Evolutionary conservation across 2,113 vertebrate genomes (phyloP), one percentile per base, ranked within the genome.

Genomic region (Dipodomys spectabilis): DNA sequence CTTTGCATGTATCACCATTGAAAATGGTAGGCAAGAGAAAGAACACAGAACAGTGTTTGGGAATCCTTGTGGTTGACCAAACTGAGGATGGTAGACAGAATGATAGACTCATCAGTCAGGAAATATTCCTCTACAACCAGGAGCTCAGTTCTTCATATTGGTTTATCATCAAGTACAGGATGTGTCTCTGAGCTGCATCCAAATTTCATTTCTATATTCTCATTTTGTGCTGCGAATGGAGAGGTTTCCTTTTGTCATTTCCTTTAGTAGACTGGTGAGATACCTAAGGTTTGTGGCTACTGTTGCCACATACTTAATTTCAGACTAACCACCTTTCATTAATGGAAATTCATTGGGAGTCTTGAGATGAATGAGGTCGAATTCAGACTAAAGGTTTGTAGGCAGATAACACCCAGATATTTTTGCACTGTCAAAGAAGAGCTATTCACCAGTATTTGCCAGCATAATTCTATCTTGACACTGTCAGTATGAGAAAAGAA

Each of bases 101-200:
- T 12, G 16, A 16, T 20, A 0, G 39, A 53, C 11, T 30, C 15
- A 20, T 5, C 0, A 12, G 12, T 39, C n/a, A 49, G 18, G 2
- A 81, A 49, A 64, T 12, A 4, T 45, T 69, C 13, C 53, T 45
- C 64, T 15, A 8, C 6, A n/a, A 23, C 18, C 19, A 35, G 18
- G 22, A 45, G 19, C 45, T 68, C 18, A 6, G 13, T 23, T 82
- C 19, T 84, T 28, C 57, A 0, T 19, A n/a, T 23, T 86, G 28
- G 2, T 65, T 32, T 82, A 27, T 62, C 32, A 72, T 53, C 15
- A 93, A 84, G 18, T 15, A 39, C 28, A 79, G 27, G 39, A 53
- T 30, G 1, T 28, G 69, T 45, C 32, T 77, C 53, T 88, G 25
- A 65, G 11, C 22, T 27, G 57, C 13, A 53, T 95, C 67, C 32